Evolutionary conservation across 1,140 invertebrate species (phyloP), one percentile per base, ranked within the genome.

Genomic region (Fopius arisanus): DNA sequence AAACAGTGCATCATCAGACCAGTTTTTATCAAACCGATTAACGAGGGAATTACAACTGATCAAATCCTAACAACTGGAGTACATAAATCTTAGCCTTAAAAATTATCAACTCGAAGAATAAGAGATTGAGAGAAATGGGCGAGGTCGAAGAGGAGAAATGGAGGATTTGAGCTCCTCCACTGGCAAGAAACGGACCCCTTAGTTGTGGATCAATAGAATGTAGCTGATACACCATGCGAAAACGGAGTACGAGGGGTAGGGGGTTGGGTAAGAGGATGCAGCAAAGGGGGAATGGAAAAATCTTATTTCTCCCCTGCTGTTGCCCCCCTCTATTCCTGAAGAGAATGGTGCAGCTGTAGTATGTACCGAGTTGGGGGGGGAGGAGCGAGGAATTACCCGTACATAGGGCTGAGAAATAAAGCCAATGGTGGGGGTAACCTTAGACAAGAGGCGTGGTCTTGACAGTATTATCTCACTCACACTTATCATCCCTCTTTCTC

Each of bases 371-470:
- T n/a, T n/a, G 79, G 68, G 76, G 73, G 79, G 41, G 66, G 31
- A 33, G 40, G 14, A 71, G 62, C 5, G 43, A n/a, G 19, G 54
- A 59, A 10, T 48, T 48, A 1, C 9, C 21, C 16, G 19, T 21
- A 54, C 48, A 59, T 6, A 5, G 54, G 21, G 14, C 54, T 59
- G 16, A 59, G 54, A 59, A 59, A 59, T 14, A 59, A 59, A 59
- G 21, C 54, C 14, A 0, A 26, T 71, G 76, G 84, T 79, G 83
- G 82, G 81, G 80, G 83, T 82, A 82, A 86, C 87, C 86, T 88
- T 88, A 88, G 86, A 88, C 83, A 84, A 85, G 85, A 87, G 87
- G 87, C 86, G 87, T 88, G 87, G 87, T 82, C 81, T 80, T 70
- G 63, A 68, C 70, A 41, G 67, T 48, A 67, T 68, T 67, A 37